Evolutionary conservation across 53 echinoderm and acorn worm species (phyloP).

Genomic region (Temnopleurus reevesii): DNA sequence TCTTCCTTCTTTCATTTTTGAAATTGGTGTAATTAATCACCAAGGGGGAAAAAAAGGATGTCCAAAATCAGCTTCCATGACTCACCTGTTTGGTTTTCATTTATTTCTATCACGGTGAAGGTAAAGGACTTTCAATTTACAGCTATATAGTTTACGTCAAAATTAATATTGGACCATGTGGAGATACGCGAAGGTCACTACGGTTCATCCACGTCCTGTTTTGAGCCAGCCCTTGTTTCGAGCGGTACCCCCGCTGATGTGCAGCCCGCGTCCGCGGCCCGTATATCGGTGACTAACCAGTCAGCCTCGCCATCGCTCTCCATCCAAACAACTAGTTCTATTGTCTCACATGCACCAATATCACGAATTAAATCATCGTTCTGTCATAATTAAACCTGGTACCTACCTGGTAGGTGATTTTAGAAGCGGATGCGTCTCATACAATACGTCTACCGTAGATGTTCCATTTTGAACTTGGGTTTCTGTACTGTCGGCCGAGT

Average conservation of each 20-base stretch:
- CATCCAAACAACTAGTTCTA: constrained; percentile 18
- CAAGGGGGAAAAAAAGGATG: not conserved
- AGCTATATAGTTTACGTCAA: constrained; percentile 19
- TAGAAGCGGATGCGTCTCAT: constrained; percentile 23
- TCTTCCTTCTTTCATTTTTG: not conserved
- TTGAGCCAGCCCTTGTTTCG: constrained; percentile 9
- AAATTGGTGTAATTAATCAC: not conserved
- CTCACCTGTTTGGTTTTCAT: constrained; percentile 34
- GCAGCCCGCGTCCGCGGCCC: constrained; percentile 7
- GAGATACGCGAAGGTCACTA: constrained; percentile 27
- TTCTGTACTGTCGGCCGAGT: not conserved
- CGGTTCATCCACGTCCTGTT: constrained; percentile 7
- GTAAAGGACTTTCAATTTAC: not conserved
- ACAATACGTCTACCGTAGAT: not conserved
- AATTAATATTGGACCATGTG: constrained; percentile 11
- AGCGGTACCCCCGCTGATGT: constrained; percentile 1
- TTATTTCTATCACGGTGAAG: not conserved
- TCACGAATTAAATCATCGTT: constrained; percentile 21
- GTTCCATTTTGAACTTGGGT: constrained; percentile 3
- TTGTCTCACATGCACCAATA: constrained; percentile 26
- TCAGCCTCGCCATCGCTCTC: not conserved
- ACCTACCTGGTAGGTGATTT: constrained; percentile 8
- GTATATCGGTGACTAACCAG: constrained; percentile 16
- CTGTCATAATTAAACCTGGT: constrained; percentile 13
- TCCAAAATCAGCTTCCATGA: not conserved